A percentile compares a stretch with the other conserved stretches of the same genome.
Conservation (phyloP, 2,113 vertebrate species). For the Poecile atricapillus region DNA sequence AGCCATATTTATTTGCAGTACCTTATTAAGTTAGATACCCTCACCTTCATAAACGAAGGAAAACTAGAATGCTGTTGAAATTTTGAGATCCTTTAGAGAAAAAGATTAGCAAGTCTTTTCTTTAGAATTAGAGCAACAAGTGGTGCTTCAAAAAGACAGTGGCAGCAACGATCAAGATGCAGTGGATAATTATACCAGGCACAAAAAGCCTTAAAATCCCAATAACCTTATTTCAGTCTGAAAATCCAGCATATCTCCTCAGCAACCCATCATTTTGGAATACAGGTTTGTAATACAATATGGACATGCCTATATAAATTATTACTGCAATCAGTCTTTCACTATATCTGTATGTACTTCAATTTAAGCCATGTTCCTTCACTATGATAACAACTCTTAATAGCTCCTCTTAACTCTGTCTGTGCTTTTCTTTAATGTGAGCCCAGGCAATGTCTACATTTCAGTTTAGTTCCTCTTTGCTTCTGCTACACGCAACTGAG, state of each 20-base stretch:
- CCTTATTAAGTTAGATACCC: background rate
- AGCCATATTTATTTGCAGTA: background rate
- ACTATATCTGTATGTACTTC: background rate
- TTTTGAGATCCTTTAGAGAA: background rate
- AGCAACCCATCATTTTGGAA: background rate
- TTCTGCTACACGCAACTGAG: background rate
- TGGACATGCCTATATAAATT: background rate
- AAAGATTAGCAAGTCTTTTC: background rate
- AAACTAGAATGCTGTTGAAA: background rate
- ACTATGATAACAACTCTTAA: background rate
- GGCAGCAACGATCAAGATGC: rapidly evolving
- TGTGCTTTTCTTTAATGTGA: background rate
- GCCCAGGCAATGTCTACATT: background rate
- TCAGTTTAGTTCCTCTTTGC: background rate
- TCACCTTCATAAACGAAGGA: background rate
- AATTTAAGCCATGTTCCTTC: background rate
- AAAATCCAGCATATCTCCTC: background rate
- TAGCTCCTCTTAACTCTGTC: background rate
- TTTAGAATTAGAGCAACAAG: background rate
- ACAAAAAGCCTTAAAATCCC: background rate
- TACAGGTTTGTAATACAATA: background rate
- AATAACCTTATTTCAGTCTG: background rate
- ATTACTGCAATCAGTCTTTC: background rate
- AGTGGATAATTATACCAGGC: background rate
- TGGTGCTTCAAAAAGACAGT: background rate